phyloP scores from a whole-genome alignment of 2,797 vertebrate species.

The Danio jaintianensis region DNA sequence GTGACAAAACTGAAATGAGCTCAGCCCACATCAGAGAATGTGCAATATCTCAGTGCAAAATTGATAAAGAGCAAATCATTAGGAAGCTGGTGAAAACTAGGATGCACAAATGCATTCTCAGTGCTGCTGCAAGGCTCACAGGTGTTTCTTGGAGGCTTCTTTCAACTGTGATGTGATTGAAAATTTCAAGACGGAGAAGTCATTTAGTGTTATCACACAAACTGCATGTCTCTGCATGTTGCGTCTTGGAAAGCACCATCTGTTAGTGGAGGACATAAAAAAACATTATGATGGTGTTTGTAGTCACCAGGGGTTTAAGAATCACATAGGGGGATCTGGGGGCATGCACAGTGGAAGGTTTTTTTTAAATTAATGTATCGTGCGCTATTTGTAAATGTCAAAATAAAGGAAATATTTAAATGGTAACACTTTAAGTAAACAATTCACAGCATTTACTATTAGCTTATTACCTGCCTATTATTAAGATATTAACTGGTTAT shows the following conservation, averaged over 20 bases:
- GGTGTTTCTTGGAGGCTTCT: slow-evolving; percentile 24
- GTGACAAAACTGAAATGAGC: slow-evolving; percentile 76
- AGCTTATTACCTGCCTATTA: too few species aligned
- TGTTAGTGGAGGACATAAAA: slow-evolving; percentile 1
- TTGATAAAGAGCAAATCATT: slow-evolving; percentile 69
- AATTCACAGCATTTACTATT: too few species aligned
- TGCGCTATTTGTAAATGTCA: not conserved
- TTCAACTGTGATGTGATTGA: slow-evolving; percentile 21
- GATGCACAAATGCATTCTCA: slow-evolving; percentile 66
- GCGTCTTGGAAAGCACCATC: slow-evolving; percentile 1
- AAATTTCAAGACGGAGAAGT: slow-evolving; percentile 32
- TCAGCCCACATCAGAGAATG: slow-evolving; percentile 69
- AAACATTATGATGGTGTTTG: not conserved
- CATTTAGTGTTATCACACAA: slow-evolving; percentile 1
- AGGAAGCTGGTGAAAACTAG: slow-evolving; percentile 57
- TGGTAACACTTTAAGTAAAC: not conserved
- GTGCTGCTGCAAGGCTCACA: slow-evolving; percentile 56
- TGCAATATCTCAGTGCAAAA: slow-evolving; percentile 66
- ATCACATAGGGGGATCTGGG: not conserved
- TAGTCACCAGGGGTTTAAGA: not conserved
- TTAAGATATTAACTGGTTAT: too few species aligned
- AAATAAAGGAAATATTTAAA: not conserved
- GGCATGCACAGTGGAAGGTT: not conserved
- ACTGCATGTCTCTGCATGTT: not conserved
- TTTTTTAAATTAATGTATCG: not conserved